Percentiles rank a stretch among this genome's conserved stretches.
Evolutionary conservation across 1,140 invertebrate genomes (phyloP).

Genomic region (Aphis gossypii): DNA sequence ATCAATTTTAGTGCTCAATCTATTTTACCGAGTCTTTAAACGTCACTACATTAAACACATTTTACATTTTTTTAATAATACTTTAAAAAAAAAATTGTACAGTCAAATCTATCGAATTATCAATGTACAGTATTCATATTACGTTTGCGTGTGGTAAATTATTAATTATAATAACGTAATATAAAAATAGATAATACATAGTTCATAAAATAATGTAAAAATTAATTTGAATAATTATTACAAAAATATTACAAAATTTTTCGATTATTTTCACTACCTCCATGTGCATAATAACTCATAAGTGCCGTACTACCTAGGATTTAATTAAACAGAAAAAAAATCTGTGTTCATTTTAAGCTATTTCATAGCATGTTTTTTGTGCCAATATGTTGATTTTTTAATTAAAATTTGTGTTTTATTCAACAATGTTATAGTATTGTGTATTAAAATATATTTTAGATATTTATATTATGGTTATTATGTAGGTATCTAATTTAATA

Average conservation of each 20-base stretch:
- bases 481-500: neutral
- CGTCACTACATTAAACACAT: neutral
- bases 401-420: neutral
- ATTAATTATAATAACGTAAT: neutral
- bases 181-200: neutral
- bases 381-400: neutral
- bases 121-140: neutral
- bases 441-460: no score
- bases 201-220: neutral
- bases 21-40: neutral
- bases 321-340: neutral
- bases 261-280: neutral
- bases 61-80: neutral
- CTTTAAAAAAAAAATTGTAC: neutral
- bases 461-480: neutral
- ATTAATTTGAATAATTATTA: neutral
- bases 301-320: neutral
- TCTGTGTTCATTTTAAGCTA: neutral
- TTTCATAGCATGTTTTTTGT: neutral
- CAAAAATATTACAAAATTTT: neutral
- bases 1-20: neutral
- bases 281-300: no score
- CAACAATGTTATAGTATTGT: neutral
- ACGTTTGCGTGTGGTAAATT: neutral
- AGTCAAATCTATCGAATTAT: neutral